A percentile compares a stretch with the other conserved stretches of the same genome.
Conservation (phyloP, 2,888 invertebrate genomes). For the Tetranychus truncatus region DNA sequence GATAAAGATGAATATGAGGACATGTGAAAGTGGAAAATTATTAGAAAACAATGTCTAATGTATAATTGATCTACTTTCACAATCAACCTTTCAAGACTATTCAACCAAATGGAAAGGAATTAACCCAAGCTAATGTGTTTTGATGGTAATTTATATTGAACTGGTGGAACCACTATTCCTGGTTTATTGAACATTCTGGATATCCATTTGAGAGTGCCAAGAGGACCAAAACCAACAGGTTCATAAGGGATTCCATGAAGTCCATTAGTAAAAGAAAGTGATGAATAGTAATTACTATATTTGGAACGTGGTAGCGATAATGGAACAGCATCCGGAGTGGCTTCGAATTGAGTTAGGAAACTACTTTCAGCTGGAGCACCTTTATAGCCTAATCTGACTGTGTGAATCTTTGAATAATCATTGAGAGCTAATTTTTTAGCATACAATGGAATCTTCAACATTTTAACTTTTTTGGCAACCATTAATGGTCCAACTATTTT, state of each 20-base stretch:
- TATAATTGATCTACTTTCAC: background rate
- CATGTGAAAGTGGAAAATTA: background rate
- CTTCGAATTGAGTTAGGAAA: background rate
- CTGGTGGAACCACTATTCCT: background rate
- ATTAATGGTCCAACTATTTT: background rate
- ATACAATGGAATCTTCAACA: conserved; percentile 3
- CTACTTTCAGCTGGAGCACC: background rate
- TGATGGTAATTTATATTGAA: background rate
- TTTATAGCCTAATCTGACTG: conserved; percentile 6
- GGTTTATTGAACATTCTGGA: background rate
- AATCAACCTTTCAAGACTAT: background rate
- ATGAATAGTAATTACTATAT: conserved; percentile 8
- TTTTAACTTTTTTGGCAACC: background rate
- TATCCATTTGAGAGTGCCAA: conserved; percentile 1
- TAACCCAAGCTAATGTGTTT: background rate
- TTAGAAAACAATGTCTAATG: background rate
- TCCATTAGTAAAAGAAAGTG: conserved; percentile 7
- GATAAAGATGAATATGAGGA: background rate
- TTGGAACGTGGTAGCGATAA: background rate
- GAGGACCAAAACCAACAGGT: background rate
- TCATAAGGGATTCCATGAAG: conserved; percentile 3
- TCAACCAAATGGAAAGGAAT: background rate
- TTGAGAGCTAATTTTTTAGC: conserved; percentile 2
- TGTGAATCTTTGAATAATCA: conserved; percentile 5
- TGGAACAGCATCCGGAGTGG: conserved; percentile 1